Evolutionary conservation across 2,797 vertebrate species (phyloP).

Genomic region (Pangasius mekongensis): DNA sequence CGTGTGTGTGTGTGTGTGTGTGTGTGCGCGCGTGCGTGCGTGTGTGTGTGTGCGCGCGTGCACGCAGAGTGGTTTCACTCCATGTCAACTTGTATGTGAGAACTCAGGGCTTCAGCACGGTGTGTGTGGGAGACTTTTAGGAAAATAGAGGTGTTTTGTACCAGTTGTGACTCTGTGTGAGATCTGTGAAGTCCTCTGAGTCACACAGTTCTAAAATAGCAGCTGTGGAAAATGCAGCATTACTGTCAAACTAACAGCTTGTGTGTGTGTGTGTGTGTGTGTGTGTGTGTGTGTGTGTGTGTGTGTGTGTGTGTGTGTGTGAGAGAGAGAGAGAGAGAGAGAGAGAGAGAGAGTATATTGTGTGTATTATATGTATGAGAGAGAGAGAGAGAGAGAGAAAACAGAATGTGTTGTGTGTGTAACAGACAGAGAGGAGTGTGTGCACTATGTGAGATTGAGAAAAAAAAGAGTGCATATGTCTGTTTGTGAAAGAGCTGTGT

Average conservation of each 20-base stretch:
- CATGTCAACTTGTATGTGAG: slow-evolving; percentile 16
- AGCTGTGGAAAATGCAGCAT: slow-evolving; percentile 33
- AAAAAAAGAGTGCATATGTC: background rate
- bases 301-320: background rate
- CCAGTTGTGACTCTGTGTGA: slow-evolving; percentile 32
- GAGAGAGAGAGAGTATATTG: background rate
- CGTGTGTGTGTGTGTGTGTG: no score
- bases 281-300: background rate
- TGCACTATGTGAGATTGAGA: background rate
- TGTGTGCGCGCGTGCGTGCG: no score
- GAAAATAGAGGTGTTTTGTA: slow-evolving; percentile 41
- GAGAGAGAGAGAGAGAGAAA: background rate
- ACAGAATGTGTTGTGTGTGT: no score
- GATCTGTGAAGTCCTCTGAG: slow-evolving; percentile 37
- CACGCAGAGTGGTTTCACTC: slow-evolving; percentile 13
- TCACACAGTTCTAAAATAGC: slow-evolving; percentile 40
- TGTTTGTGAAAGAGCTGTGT: background rate
- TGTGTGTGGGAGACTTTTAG: slow-evolving; percentile 27
- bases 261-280: background rate
- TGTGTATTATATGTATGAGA: background rate
- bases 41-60: no score
- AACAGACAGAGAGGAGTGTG: background rate
- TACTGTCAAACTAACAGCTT: slow-evolving; percentile 32
- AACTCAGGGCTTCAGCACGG: background rate
- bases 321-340: background rate